Percentiles rank a stretch among this genome's conserved stretches.
phyloP scores from a whole-genome alignment of 2,797 vertebrate species.

The Hypotaenidia okinawae region DNA sequence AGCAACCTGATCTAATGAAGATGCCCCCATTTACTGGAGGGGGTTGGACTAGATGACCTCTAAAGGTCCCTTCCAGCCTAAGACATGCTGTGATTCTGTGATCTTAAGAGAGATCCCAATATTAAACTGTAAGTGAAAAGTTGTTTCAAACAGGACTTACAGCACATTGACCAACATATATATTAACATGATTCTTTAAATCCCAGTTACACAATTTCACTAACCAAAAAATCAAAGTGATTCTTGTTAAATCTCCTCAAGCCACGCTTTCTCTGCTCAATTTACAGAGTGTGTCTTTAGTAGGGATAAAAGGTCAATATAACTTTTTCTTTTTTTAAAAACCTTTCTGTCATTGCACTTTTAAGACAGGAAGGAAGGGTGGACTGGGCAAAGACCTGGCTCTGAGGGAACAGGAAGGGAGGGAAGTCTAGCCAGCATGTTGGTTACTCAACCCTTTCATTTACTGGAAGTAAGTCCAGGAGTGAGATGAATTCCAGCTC shows the following conservation, averaged over 20 bases:
- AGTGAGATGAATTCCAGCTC: slow-evolving; percentile 91
- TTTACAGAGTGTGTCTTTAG: slow-evolving; percentile 29
- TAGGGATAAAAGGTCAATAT: slow-evolving; percentile 67
- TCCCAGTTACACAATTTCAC: background rate
- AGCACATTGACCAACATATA: background rate
- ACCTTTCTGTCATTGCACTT: slow-evolving; percentile 70
- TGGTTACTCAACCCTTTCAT: slow-evolving; percentile 90
- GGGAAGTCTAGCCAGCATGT: slow-evolving; percentile 82
- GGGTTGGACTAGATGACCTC: no score
- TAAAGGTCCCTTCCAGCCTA: no score
- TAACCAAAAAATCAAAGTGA: slow-evolving; percentile 23
- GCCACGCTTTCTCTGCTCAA: slow-evolving; percentile 26
- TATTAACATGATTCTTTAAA: background rate
- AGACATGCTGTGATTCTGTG: no score
- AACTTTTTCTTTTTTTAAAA: slow-evolving; percentile 9
- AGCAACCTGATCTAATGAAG: no score
- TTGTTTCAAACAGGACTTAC: background rate
- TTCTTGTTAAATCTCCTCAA: slow-evolving; percentile 29
- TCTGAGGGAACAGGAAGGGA: slow-evolving; percentile 90
- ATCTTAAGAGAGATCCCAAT: background rate
- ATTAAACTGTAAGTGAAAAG: background rate
- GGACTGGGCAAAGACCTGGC: slow-evolving; percentile 80
- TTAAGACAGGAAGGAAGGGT: slow-evolving; percentile 88
- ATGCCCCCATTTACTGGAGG: no score
- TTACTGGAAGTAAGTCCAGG: slow-evolving; percentile 79